A percentile compares a stretch with the other conserved stretches of the same genome.
phyloP scores from a whole-genome alignment of 2,888 invertebrate genomes.

The Blastobasis adustella region DNA sequence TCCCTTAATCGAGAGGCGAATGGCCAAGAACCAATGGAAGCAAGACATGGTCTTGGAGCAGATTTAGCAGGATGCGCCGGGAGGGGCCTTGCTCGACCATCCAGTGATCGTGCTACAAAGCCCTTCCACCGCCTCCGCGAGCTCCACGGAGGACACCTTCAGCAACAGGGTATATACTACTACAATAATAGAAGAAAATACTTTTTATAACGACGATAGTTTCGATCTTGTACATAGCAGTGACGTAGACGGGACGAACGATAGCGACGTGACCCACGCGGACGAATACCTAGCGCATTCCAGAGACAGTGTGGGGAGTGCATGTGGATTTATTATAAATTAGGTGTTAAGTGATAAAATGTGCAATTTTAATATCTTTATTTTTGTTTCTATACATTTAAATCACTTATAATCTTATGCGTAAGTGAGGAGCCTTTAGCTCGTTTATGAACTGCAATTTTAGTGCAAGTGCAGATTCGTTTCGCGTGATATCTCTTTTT shows the following conservation, averaged over 20 bases:
- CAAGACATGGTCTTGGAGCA: constrained; percentile 47
- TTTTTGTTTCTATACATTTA: constrained; percentile 13
- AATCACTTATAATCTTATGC: neutral
- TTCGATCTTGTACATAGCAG: constrained; percentile 46
- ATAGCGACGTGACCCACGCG: constrained; percentile 40
- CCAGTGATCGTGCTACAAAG: constrained; percentile 60
- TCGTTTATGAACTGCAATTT: too few relatives aligned
- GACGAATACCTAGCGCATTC: constrained; percentile 52
- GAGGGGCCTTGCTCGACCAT: constrained; percentile 24
- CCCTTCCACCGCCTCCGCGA: constrained; percentile 57
- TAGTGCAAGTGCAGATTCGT: too few relatives aligned
- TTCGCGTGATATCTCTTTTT: too few relatives aligned
- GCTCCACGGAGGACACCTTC: constrained; percentile 46
- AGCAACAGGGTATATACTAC: constrained; percentile 66
- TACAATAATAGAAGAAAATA: constrained; percentile 50
- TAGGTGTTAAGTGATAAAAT: constrained; percentile 34
- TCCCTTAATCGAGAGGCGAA: constrained; percentile 78
- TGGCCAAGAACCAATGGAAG: constrained; percentile 29
- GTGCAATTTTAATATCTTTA: constrained; percentile 33
- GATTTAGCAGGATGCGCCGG: constrained; percentile 54
- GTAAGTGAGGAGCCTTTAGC: neutral
- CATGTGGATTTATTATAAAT: constrained; percentile 26
- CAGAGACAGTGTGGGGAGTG: constrained; percentile 48
- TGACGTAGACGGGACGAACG: constrained; percentile 30
- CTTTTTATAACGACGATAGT: constrained; percentile 40